These are phyloP conservation scores for Etheostoma perlongum DNA, from an alignment of 2,797 vertebrate species.

Conservation along the genomic window DNA sequence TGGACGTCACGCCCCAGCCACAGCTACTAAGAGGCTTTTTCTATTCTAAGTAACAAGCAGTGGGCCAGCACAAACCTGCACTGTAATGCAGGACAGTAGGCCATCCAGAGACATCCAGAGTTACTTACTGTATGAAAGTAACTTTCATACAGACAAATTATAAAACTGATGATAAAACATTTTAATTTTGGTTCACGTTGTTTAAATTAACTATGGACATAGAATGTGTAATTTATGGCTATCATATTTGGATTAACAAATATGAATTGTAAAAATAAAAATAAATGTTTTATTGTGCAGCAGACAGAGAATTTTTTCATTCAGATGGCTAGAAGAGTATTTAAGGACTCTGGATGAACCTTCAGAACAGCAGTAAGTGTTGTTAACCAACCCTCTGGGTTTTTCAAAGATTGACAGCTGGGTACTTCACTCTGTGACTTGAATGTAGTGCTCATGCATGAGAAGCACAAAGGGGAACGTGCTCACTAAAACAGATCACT, in stretches of 20 bases:
- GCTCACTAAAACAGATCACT: neutral
- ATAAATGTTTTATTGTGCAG: neutral
- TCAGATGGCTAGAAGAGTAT: neutral
- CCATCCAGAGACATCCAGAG: slow-evolving; percentile 22
- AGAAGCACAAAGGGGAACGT: neutral
- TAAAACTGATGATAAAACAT: neutral
- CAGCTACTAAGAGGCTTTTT: slow-evolving; percentile 78
- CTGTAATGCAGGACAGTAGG: slow-evolving; percentile 38
- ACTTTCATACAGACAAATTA: neutral
- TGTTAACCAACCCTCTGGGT: neutral
- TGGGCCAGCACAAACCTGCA: slow-evolving; percentile 30
- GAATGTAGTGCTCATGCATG: neutral
- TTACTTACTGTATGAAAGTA: no score
- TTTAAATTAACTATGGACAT: neutral
- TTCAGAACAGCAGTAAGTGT: neutral
- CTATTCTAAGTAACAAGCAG: slow-evolving; percentile 69
- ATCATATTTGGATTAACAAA: neutral
- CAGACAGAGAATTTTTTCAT: neutral
- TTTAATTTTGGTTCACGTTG: neutral
- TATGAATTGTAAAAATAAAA: neutral
- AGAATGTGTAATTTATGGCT: neutral
- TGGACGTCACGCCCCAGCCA: slow-evolving; percentile 58
- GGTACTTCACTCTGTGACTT: neutral
- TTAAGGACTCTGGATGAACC: neutral
- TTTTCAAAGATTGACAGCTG: neutral